A percentile compares a stretch with the other conserved stretches of the same genome.
These are phyloP conservation scores for Staurois parvus DNA, from an alignment of 2,797 vertebrate species.

Conservation along the genomic window DNA sequence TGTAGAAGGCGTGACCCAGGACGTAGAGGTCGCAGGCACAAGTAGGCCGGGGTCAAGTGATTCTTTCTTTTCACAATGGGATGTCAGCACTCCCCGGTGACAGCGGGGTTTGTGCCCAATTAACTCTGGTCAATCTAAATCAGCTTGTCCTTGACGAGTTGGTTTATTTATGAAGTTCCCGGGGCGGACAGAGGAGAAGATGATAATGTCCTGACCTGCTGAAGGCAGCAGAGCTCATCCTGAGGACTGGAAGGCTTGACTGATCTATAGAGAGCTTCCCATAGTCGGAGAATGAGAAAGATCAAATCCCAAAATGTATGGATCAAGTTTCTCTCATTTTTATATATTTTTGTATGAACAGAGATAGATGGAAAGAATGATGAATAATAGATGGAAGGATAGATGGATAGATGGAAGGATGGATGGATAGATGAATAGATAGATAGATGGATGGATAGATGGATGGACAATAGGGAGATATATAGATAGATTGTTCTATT, in stretches of 20 bases:
- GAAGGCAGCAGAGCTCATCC: neutral
- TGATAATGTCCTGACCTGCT: neutral
- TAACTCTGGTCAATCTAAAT: conserved; percentile 48
- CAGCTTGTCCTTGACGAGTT: conserved; percentile 15
- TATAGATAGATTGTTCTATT: no score
- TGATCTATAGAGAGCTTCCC: neutral
- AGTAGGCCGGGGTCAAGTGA: conserved; percentile 53
- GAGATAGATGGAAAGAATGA: no score
- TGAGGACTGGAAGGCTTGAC: neutral
- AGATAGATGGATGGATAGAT: no score
- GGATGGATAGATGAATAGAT: no score
- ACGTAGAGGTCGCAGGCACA: conserved; percentile 35
- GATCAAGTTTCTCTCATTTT: no score
- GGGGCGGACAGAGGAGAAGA: conserved; percentile 40
- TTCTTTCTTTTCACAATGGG: conserved; percentile 43
- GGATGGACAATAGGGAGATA: no score
- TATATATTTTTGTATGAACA: no score
- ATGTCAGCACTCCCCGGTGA: conserved; percentile 19
- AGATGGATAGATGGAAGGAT: no score
- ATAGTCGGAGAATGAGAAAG: no score
- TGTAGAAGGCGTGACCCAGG: conserved; percentile 44
- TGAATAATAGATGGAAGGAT: no score
- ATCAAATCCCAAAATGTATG: no score
- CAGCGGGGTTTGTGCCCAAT: conserved; percentile 47
- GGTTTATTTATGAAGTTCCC: conserved; percentile 45